Evolutionary conservation across 2,888 invertebrate genomes (phyloP), one percentile per base, ranked within the genome.

Genomic region (Sympetrum striolatum): DNA sequence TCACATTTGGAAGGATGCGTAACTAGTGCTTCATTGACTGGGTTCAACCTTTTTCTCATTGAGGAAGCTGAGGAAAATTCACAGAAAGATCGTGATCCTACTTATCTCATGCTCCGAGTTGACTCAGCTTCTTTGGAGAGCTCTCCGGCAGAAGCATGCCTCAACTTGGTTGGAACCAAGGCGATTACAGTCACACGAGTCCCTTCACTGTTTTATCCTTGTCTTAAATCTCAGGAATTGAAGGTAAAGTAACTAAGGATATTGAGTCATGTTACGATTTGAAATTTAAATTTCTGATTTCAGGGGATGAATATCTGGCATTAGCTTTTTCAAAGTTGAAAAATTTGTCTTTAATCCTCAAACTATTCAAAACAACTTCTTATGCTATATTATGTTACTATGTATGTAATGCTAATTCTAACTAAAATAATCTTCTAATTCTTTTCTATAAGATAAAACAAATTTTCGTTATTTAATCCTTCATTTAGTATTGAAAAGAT

Each of bases 61-160:
- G 91, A 91, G 86, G 90, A 90, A 44, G 44, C 48, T 25, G 37
- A 39, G 12, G 80, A 48, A 39, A 14, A 6, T 18, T 2, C 44
- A 0, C 73, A 22, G 18, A 15, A 22, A n/a, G 79, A 79, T 10
- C 31, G 48, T n/a, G 60, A 44, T 37, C 91, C 92, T 95, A 96
- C 96, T 92, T 96, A 96, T 91, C 93, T 97, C 90, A 96, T 97
- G 95, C 93, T 95, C 35, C 95, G 97, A 90, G 93, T 97, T 12
- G 97, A 97, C 92, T 95, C 96, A 0, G 95, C 97, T 25, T 95
- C 95, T 14, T 92, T 96, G 86, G 96, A 96, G 92, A 95, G 94
- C 92, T 95, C 94, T 39, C 92, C 93, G 2, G 93, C 92, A 15
- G 95, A 95, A 91, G 94, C 95, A 39, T 95, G 95, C 0, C 94